Conservation (phyloP, 2,888 invertebrate genomes). For the Lasioglossum lativentre region DNA sequence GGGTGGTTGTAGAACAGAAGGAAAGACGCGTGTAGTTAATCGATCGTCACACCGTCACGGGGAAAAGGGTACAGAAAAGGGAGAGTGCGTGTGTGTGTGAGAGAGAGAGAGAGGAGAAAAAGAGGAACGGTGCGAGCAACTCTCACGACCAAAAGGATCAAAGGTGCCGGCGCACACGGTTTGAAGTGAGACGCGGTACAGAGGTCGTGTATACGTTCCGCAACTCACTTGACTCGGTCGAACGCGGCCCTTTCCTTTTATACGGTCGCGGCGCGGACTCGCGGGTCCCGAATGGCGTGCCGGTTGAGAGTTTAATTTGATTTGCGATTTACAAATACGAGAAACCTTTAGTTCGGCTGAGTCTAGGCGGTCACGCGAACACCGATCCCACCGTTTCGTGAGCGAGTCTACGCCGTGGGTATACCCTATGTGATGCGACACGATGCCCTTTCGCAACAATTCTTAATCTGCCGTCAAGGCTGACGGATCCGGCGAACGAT, state of each 20-base stretch:
- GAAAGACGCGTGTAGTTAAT: not conserved
- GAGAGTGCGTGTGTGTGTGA: not conserved
- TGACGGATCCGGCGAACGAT: not conserved
- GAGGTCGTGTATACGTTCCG: conserved; percentile 79
- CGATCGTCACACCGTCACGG: not conserved
- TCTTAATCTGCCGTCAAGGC: conserved; percentile 58
- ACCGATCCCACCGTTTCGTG: conserved; percentile 42
- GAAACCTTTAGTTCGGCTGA: conserved; percentile 84
- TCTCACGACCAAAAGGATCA: conserved; percentile 18
- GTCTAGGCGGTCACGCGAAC: conserved; percentile 82
- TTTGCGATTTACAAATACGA: conserved; percentile 81
- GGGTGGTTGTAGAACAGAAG: not conserved
- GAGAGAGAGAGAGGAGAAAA: not conserved
- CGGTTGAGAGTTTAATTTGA: conserved; percentile 83
- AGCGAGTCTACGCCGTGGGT: not conserved
- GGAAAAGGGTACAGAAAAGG: not conserved
- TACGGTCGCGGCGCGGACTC: conserved; percentile 65
- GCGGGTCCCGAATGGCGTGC: conserved; percentile 80
- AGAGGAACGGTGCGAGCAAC: not conserved
- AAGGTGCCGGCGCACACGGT: conserved; percentile 44
- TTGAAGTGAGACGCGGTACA: conserved; percentile 83
- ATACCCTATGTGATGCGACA: conserved; percentile 15
- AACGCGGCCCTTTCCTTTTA: conserved; percentile 75
- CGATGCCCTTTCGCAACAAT: conserved; percentile 46
- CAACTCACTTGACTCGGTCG: conserved; percentile 81